Evolutionary conservation across 2,113 vertebrate genomes (phyloP), one percentile per base, ranked within the genome.

Genomic region (Delphinus delphis): DNA sequence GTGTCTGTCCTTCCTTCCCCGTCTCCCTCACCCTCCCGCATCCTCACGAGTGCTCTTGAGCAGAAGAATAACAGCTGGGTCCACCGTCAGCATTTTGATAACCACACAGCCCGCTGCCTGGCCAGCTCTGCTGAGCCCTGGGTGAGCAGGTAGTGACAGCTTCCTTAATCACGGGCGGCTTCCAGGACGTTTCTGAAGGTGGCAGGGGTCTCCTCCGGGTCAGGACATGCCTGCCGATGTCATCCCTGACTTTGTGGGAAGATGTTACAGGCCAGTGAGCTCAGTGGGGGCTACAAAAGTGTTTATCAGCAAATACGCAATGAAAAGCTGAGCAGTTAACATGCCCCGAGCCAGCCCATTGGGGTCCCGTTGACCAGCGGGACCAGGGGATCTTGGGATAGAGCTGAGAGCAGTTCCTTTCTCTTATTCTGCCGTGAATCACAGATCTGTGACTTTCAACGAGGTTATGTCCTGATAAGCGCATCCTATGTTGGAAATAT

Each of bases 321-420:
- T 2, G 1, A 44, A n/a, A 33, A 5, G 7, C 31, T 1, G 21
- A 17, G 33, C 31, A 3, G 41, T 1, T 6, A 8, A n/a, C 21
- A 2, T 21, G 50, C n/a, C 71, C 38, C 36, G 6, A 25, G 28
- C 38, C 41, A 47, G 73, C 21, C 33, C 21, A 21, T 36, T 1
- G 15, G 65, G 13, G 18, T 6, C 63, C 63, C 12, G 31, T 3
- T 2, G 44, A 20, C 82, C 58, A 9, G 63, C 1, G 1, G 3
- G 60, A 63, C 41, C 31, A 6, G 41, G 62, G 36, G 41, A 3
- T 10, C 12, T 12, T 28, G n/a, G 65, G 6, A 13, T 67, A 18
- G 67, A 68, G 17, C 8, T 3, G 8, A 4, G 33, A 67, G 17
- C 33, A 20, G 33, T 8, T 36, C 67, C 31, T 15, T 68, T 18